These are phyloP conservation scores for Orthonevra nobilis DNA, from an alignment of 2,888 invertebrate species.

Conservation along the genomic window DNA sequence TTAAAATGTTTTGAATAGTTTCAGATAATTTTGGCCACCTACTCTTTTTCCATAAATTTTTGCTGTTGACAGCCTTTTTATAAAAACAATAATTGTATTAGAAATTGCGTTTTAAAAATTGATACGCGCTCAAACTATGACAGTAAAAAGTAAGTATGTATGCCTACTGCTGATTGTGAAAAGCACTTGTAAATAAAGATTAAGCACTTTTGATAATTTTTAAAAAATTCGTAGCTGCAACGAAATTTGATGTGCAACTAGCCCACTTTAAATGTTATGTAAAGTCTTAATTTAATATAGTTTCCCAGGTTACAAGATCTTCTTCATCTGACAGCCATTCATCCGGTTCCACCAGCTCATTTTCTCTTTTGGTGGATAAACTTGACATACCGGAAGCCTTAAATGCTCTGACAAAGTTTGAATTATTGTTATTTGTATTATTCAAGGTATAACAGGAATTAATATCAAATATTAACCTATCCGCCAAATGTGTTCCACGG, in stretches of 20 bases:
- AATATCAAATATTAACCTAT: too few species aligned
- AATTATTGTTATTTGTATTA: background rate
- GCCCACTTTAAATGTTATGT: constrained; percentile 30
- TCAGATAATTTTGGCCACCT: constrained; percentile 9
- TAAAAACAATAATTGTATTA: too few species aligned
- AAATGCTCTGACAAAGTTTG: constrained; percentile 9
- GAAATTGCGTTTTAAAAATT: too few species aligned
- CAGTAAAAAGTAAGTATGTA: too few species aligned
- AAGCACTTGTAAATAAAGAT: constrained; percentile 6
- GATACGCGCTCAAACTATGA: too few species aligned
- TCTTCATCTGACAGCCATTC: background rate
- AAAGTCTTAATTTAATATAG: background rate
- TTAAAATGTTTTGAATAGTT: constrained; percentile 34
- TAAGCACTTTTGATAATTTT: constrained; percentile 46
- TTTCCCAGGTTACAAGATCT: background rate
- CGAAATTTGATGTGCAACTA: constrained; percentile 33
- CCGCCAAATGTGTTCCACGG: too few species aligned
- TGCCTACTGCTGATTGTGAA: too few species aligned
- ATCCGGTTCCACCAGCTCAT: background rate
- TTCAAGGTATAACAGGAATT: background rate
- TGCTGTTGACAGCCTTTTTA: constrained; percentile 20
- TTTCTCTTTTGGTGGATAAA: too few species aligned
- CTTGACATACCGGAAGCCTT: constrained; percentile 19
- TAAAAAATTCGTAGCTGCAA: constrained; percentile 40
- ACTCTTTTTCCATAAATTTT: constrained; percentile 12